Evolutionary conservation across 2,113 vertebrate species (phyloP).

Genomic region (Gavia stellata): DNA sequence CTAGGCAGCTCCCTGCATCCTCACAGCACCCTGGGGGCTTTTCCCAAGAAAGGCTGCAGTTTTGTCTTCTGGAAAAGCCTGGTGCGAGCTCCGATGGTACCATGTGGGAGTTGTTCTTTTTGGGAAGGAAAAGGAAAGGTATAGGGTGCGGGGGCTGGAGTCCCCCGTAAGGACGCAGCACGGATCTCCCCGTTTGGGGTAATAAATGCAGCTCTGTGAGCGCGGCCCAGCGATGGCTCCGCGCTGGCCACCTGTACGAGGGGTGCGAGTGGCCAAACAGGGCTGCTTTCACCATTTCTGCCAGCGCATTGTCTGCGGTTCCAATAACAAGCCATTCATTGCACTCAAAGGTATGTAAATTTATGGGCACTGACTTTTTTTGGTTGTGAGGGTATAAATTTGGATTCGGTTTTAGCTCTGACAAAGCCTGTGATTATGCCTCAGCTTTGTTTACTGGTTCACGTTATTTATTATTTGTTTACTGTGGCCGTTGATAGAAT

Average conservation of each 20-base stretch:
- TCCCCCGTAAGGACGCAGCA: background rate
- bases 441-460: slow-evolving; percentile 20
- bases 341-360: background rate
- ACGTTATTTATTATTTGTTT: slow-evolving; percentile 34
- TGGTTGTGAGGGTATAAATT: background rate
- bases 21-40: background rate
- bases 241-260: background rate
- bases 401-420: background rate
- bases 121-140: background rate
- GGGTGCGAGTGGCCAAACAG: background rate
- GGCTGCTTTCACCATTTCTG: background rate
- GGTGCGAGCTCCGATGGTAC: rapidly evolving
- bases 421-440: slow-evolving; percentile 11
- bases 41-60: background rate
- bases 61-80: background rate
- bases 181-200: rapidly evolving
- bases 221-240: background rate
- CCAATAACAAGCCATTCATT: background rate
- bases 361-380: background rate
- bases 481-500: slow-evolving; percentile 8
- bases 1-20: background rate
- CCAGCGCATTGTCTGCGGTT: background rate
- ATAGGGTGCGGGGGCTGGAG: background rate
- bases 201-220: background rate
- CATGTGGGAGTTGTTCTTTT: background rate